Percentiles rank a stretch among this genome's conserved stretches.
Conservation (phyloP, 2,113 vertebrate genomes). For the Tupaia tana region DNA sequence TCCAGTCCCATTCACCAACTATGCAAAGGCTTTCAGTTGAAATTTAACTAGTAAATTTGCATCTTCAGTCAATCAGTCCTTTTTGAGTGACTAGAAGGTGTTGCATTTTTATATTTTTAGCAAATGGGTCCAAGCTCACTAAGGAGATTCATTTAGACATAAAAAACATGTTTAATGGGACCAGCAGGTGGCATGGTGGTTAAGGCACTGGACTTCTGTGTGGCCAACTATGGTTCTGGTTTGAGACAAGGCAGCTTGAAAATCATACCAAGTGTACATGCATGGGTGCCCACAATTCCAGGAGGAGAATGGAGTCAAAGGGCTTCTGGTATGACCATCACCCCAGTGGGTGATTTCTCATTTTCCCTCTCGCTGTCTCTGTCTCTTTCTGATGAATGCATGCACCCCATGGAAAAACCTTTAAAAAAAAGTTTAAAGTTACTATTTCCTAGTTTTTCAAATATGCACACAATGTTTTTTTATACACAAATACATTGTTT, state of each 20-base stretch:
- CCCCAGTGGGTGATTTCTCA: no score
- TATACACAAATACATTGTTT: background rate
- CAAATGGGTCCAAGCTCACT: background rate
- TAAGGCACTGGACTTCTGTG: no score
- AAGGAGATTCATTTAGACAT: background rate
- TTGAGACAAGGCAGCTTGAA: no score
- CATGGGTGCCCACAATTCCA: no score
- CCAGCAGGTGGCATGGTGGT: no score
- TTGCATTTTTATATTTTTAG: slow-evolving; percentile 54
- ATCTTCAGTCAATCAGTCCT: background rate
- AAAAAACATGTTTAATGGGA: background rate
- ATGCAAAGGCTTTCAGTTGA: background rate
- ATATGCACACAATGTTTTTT: background rate
- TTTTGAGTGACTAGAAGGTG: background rate
- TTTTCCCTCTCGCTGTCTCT: no score
- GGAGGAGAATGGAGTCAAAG: no score
- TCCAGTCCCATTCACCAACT: background rate
- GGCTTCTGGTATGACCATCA: no score
- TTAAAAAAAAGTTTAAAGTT: background rate
- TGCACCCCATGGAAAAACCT: background rate
- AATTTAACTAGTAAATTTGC: slow-evolving; percentile 43
- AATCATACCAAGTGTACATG: no score
- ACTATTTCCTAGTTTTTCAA: slow-evolving; percentile 40
- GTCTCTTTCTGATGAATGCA: no score
- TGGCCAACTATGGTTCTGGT: no score